phyloP scores from a whole-genome alignment of 2,113 vertebrate genomes.

The Isurus oxyrinchus region DNA sequence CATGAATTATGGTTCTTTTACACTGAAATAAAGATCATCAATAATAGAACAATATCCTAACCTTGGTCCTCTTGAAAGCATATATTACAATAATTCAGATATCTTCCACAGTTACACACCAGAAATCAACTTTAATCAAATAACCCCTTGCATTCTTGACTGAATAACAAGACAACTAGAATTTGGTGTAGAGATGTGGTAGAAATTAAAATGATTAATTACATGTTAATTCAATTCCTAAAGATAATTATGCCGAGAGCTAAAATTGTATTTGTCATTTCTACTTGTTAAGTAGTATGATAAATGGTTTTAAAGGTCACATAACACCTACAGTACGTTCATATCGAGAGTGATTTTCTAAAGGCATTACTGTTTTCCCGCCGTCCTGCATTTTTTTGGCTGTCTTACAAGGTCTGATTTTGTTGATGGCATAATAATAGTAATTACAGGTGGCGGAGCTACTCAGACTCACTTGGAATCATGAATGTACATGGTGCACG shows the following conservation, averaged over 20 bases:
- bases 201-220: constrained; percentile 15
- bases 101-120: not conserved
- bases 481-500: not conserved
- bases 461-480: not conserved
- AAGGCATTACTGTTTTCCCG: constrained; percentile 24
- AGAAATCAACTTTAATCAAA: not conserved
- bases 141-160: not conserved
- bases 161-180: not conserved
- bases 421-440: constrained; percentile 35
- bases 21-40: not conserved
- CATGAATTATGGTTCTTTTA: not conserved
- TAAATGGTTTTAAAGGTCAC: constrained; percentile 35
- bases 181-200: constrained; percentile 4
- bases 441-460: constrained; percentile 20
- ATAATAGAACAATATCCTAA: not conserved
- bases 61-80: not conserved
- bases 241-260: constrained; percentile 21
- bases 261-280: constrained; percentile 32
- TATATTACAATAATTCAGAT: not conserved
- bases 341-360: constrained; percentile 29
- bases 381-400: constrained; percentile 18
- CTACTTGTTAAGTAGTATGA: constrained; percentile 23
- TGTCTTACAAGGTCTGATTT: constrained; percentile 35
- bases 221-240: constrained; percentile 6
- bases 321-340: constrained; percentile 32